Base-by-base conservation (phyloP, 2,113 vertebrate species). In the Poicephalus gulielmi region DNA sequence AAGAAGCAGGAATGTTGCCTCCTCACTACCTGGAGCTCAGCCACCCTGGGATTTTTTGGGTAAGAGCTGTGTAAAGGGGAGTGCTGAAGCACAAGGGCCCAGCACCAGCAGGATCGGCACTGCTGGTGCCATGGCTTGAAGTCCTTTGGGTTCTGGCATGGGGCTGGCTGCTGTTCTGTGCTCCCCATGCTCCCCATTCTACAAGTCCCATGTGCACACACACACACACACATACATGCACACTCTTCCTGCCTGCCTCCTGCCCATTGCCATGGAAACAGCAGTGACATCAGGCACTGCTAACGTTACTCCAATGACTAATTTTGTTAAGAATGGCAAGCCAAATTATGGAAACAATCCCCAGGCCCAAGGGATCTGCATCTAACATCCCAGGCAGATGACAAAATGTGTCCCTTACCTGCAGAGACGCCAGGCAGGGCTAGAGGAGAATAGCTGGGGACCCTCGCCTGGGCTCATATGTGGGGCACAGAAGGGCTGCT, bases 251-350 rank as follows among this genome's bases (percentile, higher is more conserved):
- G 52, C 27, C 49, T 74, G 89, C 76, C 69, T 70, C 8, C 86
- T 88, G 88, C 53, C 78, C 82, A 53, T 96, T 73, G 53, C 92
- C 90, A 94, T 96, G 96, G 96, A 90, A 93, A 97, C 94, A 0
- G 30, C 6, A 2, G 82, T 80, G 95, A 79, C 94, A 93, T 93
- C 92, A 96, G 78, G 52, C 91, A 6, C 64, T 67, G 86, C 57
- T 8, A 71, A 67, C 20, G 1, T 68, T 94, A 47, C 44, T 78
- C 87, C 87, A 60, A 5, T 55, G 92, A 93, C 90, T 96, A 94
- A 96, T 94, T 94, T 79, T 10, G 0, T 55, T n/a, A 64, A 0
- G 6, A 93, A 43, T 4, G 1, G 62, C 1, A 5, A 94, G 70
- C 57, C 94, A 86, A 88, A 92, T 68, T 55, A 43, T 44, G 47